Conservation (phyloP, 2,888 invertebrate species). For the Lithodes maja region DNA sequence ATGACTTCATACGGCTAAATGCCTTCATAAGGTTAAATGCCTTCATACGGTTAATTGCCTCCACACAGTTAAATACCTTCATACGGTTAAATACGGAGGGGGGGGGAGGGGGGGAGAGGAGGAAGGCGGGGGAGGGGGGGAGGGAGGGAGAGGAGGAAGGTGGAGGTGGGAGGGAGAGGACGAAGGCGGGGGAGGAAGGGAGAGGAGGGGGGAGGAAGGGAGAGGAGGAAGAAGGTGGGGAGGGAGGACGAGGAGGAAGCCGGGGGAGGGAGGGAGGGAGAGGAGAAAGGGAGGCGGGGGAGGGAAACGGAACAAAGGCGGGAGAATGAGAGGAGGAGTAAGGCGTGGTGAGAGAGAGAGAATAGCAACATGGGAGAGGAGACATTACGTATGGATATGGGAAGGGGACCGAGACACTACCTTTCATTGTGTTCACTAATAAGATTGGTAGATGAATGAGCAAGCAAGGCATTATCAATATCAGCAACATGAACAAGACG, state of each 20-base stretch:
- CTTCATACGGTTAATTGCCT: too few relatives aligned
- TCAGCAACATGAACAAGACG: too few relatives aligned
- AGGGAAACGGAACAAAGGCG: not conserved
- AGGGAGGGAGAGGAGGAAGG: not conserved
- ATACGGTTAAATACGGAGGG: not conserved
- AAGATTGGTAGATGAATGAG: too few relatives aligned
- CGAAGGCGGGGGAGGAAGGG: not conserved
- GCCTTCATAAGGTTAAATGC: too few relatives aligned
- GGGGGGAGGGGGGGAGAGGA: not conserved
- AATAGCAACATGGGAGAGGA: slow-evolving; percentile 52
- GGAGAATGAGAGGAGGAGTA: slow-evolving; percentile 34
- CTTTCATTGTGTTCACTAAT: too few relatives aligned
- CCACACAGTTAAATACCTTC: too few relatives aligned
- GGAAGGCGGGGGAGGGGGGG: slow-evolving; percentile 1
- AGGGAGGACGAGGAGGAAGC: not conserved
- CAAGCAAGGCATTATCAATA: too few relatives aligned
- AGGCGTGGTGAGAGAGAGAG: too few relatives aligned
- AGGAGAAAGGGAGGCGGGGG: not conserved
- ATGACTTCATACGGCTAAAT: too few relatives aligned
- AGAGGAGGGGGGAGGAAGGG: not conserved
- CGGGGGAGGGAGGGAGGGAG: not conserved
- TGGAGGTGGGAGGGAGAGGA: not conserved
- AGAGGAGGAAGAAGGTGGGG: not conserved
- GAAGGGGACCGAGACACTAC: slow-evolving; percentile 23
- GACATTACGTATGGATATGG: slow-evolving; percentile 36